Conservation (phyloP, 2,113 vertebrate species). For the Gracilinanus agilis region DNA sequence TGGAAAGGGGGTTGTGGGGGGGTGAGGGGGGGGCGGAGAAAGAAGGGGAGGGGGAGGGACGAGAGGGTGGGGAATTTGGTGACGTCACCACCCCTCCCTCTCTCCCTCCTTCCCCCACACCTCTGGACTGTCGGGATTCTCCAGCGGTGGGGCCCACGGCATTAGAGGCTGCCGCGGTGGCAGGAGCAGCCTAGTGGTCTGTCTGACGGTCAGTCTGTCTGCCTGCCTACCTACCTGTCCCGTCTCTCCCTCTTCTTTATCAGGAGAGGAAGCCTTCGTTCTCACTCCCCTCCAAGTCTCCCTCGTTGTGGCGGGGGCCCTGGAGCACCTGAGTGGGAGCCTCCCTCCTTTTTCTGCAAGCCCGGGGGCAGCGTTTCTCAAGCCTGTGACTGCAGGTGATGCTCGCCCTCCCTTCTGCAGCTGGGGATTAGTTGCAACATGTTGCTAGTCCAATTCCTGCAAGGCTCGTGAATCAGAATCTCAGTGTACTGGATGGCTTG, state of each 20-base stretch:
- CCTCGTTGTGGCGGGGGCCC: not conserved
- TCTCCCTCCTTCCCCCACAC: conserved; percentile 39
- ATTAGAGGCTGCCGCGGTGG: not conserved
- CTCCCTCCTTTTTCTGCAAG: not conserved
- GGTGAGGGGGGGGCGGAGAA: not conserved
- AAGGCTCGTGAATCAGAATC: conserved; percentile 1
- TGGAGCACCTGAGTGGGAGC: not conserved
- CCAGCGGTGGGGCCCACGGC: conserved; percentile 1
- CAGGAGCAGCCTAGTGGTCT: rapidly evolving
- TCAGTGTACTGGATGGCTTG: conserved; percentile 39
- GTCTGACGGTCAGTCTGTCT: not conserved
- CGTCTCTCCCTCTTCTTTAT: not conserved
- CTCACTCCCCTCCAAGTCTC: not conserved
- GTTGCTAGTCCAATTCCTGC: not conserved
- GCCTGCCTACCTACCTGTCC: not conserved
- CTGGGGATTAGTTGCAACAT: conserved; percentile 28
- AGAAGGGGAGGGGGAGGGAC: not conserved
- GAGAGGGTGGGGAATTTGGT: conserved; percentile 73
- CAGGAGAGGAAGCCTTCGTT: not conserved
- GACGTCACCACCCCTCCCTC: conserved; percentile 78
- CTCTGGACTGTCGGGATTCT: conserved; percentile 26
- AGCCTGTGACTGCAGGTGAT: conserved; percentile 63
- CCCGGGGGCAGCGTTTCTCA: conserved; percentile 47
- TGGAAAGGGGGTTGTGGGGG: not conserved
- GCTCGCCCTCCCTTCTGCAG: conserved; percentile 49